A percentile compares a stretch with the other conserved stretches of the same genome.
These are phyloP conservation scores for Orthonychiurus folsomi DNA, from an alignment of 2,888 invertebrate genomes.

Conservation along the genomic window DNA sequence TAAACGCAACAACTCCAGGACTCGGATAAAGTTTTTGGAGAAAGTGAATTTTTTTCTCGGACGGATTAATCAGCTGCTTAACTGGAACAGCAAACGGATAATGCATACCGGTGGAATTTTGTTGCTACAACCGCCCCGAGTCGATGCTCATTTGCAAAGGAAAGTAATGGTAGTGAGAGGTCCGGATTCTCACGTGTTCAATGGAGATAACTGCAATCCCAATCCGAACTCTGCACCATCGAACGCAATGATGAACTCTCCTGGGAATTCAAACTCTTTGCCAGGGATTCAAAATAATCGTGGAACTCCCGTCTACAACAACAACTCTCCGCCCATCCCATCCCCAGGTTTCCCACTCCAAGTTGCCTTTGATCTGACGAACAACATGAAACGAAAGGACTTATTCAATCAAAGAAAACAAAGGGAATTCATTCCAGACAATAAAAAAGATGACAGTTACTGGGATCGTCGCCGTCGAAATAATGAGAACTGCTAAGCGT, in stretches of 20 bases:
- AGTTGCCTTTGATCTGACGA: constrained; percentile 40
- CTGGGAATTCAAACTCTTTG: constrained; percentile 9
- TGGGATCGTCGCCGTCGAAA: constrained; percentile 94
- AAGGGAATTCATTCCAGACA: constrained; percentile 91
- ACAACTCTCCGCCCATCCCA: constrained; percentile 37
- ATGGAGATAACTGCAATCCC: constrained; percentile 30
- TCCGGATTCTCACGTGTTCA: constrained; percentile 33
- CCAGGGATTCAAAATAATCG: constrained; percentile 3
- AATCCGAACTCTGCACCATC: constrained; percentile 12
- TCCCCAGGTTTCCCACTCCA: constrained; percentile 41
- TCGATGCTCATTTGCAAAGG: constrained; percentile 46
- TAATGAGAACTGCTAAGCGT: constrained; percentile 92
- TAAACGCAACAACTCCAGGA: no score
- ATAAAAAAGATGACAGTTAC: constrained; percentile 92
- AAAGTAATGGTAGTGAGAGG: constrained; percentile 68
- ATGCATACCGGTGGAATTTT: constrained; percentile 15
- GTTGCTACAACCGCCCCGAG: constrained; percentile 12
- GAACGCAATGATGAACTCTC: constrained; percentile 17
- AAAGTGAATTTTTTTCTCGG: no score
- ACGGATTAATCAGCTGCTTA: no score
- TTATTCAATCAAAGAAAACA: constrained; percentile 85
- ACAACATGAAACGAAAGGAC: constrained; percentile 58
- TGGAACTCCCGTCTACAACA: constrained; percentile 8
- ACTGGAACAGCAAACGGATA: not conserved
- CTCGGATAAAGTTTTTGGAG: no score